phyloP scores from a whole-genome alignment of 2,797 vertebrate species.

The Varecia variegata region DNA sequence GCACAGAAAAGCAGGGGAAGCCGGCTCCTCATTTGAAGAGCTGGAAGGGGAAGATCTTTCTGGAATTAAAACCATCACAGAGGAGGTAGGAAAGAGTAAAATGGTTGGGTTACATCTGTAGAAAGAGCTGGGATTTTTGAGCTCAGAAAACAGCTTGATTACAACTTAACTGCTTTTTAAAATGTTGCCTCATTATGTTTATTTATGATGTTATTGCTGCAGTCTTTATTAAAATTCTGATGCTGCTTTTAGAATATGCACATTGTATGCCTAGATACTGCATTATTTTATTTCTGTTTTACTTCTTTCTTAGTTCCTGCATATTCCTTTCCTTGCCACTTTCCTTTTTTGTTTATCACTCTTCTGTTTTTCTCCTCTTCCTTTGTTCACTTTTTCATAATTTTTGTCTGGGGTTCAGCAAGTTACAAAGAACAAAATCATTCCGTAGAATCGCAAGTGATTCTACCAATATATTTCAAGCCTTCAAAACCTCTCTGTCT shows the following conservation, averaged over 20 bases:
- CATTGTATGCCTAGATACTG: background rate
- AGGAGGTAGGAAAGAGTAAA: slow-evolving; percentile 84
- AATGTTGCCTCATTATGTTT: background rate
- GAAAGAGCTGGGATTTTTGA: slow-evolving; percentile 64
- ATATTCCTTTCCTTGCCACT: background rate
- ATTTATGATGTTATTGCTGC: background rate
- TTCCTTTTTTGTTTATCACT: accelerated
- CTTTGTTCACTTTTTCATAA: slow-evolving; percentile 49
- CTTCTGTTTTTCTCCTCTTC: background rate
- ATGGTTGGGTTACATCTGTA: slow-evolving; percentile 81
- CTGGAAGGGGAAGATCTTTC: slow-evolving; percentile 83
- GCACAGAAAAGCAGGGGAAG: slow-evolving; percentile 84
- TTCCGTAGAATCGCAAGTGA: background rate
- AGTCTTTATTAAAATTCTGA: background rate
- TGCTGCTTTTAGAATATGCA: background rate
- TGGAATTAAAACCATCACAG: slow-evolving; percentile 84
- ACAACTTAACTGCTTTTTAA: slow-evolving; percentile 62
- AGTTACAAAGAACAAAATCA: slow-evolving; percentile 42
- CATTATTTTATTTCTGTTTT: background rate
- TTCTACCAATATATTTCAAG: slow-evolving; percentile 53
- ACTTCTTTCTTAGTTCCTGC: background rate
- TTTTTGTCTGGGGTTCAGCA: slow-evolving; percentile 47
- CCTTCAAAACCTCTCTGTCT: slow-evolving; percentile 54
- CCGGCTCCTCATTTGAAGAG: slow-evolving; percentile 84
- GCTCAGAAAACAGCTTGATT: slow-evolving; percentile 55